Conservation (phyloP, 2,888 invertebrate species). For the Catocala fraxini region DNA sequence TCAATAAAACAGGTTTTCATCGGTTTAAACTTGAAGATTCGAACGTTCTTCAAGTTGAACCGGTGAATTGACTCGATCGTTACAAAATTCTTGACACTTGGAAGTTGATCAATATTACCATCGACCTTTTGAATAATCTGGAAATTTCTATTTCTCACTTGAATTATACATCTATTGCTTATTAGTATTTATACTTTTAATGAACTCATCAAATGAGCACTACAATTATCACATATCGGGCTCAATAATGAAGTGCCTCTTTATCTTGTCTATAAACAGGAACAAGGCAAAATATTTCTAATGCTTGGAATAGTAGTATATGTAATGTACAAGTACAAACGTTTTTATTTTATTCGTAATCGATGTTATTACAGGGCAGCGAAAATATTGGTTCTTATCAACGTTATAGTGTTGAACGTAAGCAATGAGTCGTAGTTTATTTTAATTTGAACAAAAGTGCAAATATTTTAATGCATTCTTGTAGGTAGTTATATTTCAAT, state of each 20-base stretch:
- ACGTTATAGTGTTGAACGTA: conserved; percentile 2
- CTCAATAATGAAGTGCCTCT: no score
- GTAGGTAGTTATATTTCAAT: no score
- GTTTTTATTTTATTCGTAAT: neutral
- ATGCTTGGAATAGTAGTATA: no score
- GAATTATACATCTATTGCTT: no score
- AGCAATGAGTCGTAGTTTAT: neutral
- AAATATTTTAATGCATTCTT: neutral
- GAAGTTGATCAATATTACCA: neutral
- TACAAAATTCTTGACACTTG: neutral
- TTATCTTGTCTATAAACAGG: no score
- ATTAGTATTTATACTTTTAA: no score
- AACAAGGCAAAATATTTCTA: no score
- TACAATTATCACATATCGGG: no score
- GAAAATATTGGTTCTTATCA: neutral
- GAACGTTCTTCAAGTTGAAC: conserved; percentile 1
- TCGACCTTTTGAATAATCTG: neutral
- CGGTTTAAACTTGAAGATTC: conserved; percentile 1
- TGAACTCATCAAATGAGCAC: no score
- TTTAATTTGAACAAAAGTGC: neutral
- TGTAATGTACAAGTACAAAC: no score
- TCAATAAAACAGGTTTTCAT: conserved; percentile 1
- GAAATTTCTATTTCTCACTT: no score
- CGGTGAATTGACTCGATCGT: neutral
- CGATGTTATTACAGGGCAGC: neutral